phyloP scores from a whole-genome alignment of 2,797 vertebrate species.

The Tragopan temminckii region DNA sequence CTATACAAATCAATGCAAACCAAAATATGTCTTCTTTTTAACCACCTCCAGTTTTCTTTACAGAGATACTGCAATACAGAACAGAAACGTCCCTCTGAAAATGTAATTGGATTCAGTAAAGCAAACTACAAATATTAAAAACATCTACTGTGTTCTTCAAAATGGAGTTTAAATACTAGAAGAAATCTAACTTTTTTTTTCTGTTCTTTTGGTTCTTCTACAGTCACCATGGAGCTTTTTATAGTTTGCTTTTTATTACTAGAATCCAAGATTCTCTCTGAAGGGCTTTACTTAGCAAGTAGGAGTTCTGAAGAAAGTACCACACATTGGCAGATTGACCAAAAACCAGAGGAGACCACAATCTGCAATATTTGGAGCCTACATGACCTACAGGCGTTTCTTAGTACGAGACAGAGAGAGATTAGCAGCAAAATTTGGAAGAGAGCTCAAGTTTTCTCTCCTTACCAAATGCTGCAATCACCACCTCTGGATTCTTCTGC shows the following conservation, averaged over 20 bases:
- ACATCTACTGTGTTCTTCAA: background rate
- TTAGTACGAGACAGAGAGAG: background rate
- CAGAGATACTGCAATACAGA: background rate
- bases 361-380: background rate
- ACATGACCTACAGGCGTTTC: background rate
- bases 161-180: background rate
- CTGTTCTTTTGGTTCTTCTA: background rate
- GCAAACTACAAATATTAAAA: background rate
- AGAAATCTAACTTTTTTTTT: background rate
- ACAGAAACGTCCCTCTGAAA: background rate
- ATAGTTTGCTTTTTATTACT: background rate
- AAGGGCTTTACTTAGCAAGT: background rate
- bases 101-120: background rate
- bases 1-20: background rate
- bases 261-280: background rate
- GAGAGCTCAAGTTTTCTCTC: background rate
- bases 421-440: background rate
- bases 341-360: background rate
- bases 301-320: background rate
- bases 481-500: background rate
- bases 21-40: background rate
- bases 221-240: background rate
- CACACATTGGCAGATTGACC: rapidly evolving
- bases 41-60: background rate
- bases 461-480: background rate